These are phyloP conservation scores for Lampris incognitus DNA, from an alignment of 2,113 vertebrate genomes.

Conservation along the genomic window DNA sequence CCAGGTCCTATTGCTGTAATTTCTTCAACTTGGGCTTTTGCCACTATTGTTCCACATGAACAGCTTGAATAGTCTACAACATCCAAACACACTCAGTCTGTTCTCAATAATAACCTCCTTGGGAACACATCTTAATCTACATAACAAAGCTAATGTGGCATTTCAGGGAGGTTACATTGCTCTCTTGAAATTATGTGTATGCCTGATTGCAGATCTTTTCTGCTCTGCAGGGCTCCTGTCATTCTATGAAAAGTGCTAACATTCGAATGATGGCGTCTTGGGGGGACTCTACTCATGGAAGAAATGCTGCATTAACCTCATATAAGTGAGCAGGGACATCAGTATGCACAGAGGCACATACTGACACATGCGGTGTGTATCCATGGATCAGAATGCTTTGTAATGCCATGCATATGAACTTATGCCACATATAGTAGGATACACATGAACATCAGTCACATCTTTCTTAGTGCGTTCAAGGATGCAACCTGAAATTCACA, in stretches of 20 bases:
- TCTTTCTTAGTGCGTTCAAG: too few relatives aligned
- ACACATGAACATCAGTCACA: neutral
- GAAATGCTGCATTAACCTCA: conserved; percentile 38
- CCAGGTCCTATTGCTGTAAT: neutral
- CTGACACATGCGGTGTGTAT: conserved; percentile 4
- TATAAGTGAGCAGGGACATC: conserved; percentile 23
- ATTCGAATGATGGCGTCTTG: conserved; percentile 19
- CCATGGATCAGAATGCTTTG: neutral
- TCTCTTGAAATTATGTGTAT: conserved; percentile 41
- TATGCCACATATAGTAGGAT: neutral
- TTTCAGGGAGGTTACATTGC: conserved; percentile 38
- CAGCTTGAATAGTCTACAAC: neutral
- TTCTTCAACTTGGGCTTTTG: neutral
- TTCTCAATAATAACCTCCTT: neutral
- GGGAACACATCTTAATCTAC: conserved; percentile 10
- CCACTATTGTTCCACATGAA: neutral
- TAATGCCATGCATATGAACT: neutral
- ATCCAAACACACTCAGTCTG: neutral
- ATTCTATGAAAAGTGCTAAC: conserved; percentile 24
- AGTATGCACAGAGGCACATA: neutral
- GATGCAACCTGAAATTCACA: too few relatives aligned
- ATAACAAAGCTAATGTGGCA: conserved; percentile 9
- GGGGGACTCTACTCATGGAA: neutral
- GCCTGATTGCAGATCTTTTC: conserved; percentile 18
- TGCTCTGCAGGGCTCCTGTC: neutral